A percentile compares a stretch with the other conserved stretches of the same genome.
phyloP scores from a whole-genome alignment of 2,797 vertebrate species.

The Todus mexicanus region DNA sequence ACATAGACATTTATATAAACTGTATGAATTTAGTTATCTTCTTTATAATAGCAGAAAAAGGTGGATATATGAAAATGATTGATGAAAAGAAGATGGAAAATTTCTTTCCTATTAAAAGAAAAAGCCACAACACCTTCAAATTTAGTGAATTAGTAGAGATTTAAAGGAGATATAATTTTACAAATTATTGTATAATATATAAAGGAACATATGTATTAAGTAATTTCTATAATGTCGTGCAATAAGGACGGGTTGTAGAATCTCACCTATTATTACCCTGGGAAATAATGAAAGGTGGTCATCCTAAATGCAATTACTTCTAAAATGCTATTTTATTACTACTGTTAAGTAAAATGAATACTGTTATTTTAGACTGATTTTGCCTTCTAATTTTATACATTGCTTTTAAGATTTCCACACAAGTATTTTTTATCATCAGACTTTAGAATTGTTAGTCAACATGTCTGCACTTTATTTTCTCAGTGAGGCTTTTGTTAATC shows the following conservation, averaged over 20 bases:
- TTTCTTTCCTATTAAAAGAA: conserved; percentile 10
- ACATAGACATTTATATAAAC: not conserved
- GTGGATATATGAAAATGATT: not conserved
- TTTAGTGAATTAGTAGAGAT: not conserved
- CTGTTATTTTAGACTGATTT: not conserved
- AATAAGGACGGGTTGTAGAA: not conserved
- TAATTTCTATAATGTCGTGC: not conserved
- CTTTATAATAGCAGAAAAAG: not conserved
- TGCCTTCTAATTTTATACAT: conserved; percentile 50
- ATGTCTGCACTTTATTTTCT: conserved; percentile 18
- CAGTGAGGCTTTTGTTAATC: conserved; percentile 28
- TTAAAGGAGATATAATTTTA: not conserved
- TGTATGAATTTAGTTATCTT: not conserved
- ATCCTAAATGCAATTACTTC: not conserved
- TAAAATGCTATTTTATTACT: not conserved
- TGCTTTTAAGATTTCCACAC: conserved; percentile 30
- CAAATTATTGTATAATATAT: not conserved
- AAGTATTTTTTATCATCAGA: conserved; percentile 43
- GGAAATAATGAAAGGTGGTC: not conserved
- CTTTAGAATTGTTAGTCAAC: not conserved
- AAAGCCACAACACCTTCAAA: not conserved
- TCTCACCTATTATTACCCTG: not conserved
- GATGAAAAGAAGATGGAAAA: not conserved
- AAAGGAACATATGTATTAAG: not conserved
- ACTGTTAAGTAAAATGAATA: not conserved